These are phyloP conservation scores for Phania funesta DNA, from an alignment of 2,888 invertebrate genomes.

Conservation along the genomic window DNA sequence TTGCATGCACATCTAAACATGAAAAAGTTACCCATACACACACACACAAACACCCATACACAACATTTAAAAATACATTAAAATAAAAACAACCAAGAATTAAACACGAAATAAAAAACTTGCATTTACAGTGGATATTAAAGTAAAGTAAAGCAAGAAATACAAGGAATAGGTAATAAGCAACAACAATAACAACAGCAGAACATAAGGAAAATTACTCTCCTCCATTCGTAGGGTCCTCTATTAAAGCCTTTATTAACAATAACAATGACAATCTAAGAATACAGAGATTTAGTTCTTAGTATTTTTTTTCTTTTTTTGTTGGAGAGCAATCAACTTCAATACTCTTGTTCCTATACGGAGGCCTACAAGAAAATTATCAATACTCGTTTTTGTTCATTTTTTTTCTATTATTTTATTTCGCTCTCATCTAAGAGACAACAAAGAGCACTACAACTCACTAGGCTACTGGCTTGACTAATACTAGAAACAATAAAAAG, in stretches of 20 bases:
- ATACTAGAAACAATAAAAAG: slow-evolving; percentile 16
- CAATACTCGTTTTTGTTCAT: not conserved
- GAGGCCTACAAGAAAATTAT: slow-evolving; percentile 50
- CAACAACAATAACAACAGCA: slow-evolving; percentile 38
- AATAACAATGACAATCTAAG: slow-evolving; percentile 54
- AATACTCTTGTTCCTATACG: slow-evolving; percentile 38
- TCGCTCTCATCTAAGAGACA: slow-evolving; percentile 14
- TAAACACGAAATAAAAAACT: slow-evolving; percentile 13
- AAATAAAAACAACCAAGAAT: slow-evolving; percentile 10
- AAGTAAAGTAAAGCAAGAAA: slow-evolving; percentile 51
- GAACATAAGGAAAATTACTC: slow-evolving; percentile 44
- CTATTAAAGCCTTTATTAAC: slow-evolving; percentile 56
- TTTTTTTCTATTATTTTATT: slow-evolving; percentile 10
- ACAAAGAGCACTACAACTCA: slow-evolving; percentile 39
- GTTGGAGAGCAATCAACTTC: slow-evolving; percentile 52
- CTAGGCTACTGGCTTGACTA: slow-evolving; percentile 19
- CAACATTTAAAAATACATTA: not conserved
- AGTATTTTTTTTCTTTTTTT: not conserved
- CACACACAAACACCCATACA: not conserved
- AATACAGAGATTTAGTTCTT: slow-evolving; percentile 56
- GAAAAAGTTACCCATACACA: not conserved
- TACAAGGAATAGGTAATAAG: slow-evolving; percentile 45
- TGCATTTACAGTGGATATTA: slow-evolving; percentile 26
- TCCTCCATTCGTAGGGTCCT: slow-evolving; percentile 57
- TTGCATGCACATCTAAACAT: slow-evolving; percentile 43